phyloP scores from a whole-genome alignment of 2,113 vertebrate genomes.

The Erpornis zantholeuca region DNA sequence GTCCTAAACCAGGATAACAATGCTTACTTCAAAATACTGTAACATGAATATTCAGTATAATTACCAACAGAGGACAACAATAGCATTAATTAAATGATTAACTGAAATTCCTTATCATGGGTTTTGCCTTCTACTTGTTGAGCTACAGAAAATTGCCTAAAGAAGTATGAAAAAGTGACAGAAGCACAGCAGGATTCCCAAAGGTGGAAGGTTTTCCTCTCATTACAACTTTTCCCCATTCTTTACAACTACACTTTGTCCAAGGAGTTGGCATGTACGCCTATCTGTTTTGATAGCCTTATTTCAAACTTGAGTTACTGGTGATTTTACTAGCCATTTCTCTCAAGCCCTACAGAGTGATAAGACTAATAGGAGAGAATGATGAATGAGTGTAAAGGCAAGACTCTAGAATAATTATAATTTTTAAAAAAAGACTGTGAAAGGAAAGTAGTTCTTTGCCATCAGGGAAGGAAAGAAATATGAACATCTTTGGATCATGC shows the following conservation, averaged over 20 bases:
- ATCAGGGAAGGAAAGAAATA: slow-evolving; percentile 35
- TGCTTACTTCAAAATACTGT: neutral
- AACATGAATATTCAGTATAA: neutral
- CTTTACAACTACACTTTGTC: slow-evolving; percentile 38
- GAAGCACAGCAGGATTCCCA: neutral
- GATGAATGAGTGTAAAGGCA: slow-evolving; percentile 20
- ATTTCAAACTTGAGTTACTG: slow-evolving; percentile 39
- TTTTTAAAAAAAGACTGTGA: neutral
- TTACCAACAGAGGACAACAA: neutral
- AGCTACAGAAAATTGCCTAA: neutral
- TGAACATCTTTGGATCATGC: slow-evolving; percentile 35
- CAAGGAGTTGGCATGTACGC: neutral
- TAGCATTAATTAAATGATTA: neutral
- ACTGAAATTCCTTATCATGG: neutral
- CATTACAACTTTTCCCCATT: neutral
- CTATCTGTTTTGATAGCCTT: slow-evolving; percentile 55
- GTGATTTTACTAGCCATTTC: slow-evolving; percentile 33
- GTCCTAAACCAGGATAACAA: accelerated
- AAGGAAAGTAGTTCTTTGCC: slow-evolving; percentile 30
- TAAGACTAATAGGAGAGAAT: slow-evolving; percentile 46
- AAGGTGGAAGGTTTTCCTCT: neutral
- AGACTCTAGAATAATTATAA: slow-evolving; percentile 48
- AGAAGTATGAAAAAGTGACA: neutral
- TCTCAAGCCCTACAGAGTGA: neutral
- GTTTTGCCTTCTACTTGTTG: neutral